Evolutionary conservation across 1,140 invertebrate species (phyloP).

Genomic region (Caenorhabditis elegans): DNA sequence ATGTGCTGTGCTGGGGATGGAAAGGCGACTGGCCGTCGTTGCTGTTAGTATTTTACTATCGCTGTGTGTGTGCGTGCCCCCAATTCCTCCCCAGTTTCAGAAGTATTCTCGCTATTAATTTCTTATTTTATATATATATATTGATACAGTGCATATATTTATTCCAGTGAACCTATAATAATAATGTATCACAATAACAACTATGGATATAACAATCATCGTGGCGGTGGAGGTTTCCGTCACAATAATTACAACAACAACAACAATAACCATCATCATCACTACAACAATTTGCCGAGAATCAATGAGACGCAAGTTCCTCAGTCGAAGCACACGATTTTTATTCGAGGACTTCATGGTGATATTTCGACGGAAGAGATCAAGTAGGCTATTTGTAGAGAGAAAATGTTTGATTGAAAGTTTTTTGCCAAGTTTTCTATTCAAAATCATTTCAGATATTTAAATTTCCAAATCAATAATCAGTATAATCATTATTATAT

Average conservation of each 20-base stretch:
- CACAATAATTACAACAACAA: not conserved
- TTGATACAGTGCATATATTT: not conserved
- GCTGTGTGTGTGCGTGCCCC: too few species aligned
- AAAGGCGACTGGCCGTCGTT: too few species aligned
- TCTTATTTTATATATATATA: not conserved
- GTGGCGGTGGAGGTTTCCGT: not conserved
- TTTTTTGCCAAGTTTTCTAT: not conserved
- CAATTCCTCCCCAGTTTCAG: too few species aligned
- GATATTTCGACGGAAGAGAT: slow-evolving; percentile 37
- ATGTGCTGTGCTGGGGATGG: too few species aligned
- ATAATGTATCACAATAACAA: not conserved
- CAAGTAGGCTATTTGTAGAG: slow-evolving; percentile 16
- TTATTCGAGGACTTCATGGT: slow-evolving; percentile 38
- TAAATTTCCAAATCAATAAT: too few species aligned
- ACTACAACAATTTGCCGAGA: not conserved
- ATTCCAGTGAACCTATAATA: not conserved
- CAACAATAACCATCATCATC: not conserved
- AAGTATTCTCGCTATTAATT: too few species aligned
- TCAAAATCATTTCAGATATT: too few species aligned
- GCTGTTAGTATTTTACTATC: too few species aligned
- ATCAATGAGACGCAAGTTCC: slow-evolving; percentile 42
- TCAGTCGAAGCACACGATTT: slow-evolving; percentile 43
- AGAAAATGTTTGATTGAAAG: not conserved
- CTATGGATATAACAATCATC: not conserved
- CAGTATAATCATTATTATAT: too few species aligned